phyloP scores from a whole-genome alignment of 2,888 invertebrate genomes.

The Rosalia funebris region DNA sequence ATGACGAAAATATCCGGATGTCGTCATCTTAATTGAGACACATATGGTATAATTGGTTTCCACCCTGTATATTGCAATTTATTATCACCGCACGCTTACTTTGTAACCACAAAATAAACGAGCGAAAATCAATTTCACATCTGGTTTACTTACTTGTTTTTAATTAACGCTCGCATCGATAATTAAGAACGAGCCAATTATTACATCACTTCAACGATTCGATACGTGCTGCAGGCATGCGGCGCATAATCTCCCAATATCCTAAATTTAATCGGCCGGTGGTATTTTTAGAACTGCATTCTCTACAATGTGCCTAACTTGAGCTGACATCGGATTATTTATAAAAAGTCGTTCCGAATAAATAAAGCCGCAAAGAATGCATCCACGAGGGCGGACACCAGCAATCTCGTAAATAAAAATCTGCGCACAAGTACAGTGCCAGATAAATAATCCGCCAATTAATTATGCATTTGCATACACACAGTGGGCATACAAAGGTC shows the following conservation, averaged over 20 bases:
- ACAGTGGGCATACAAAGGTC: background rate
- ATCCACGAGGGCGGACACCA: conserved; percentile 12
- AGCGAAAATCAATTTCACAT: too few species aligned
- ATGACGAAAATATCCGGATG: too few species aligned
- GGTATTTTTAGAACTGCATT: conserved; percentile 17
- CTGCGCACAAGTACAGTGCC: background rate
- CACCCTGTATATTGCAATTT: too few species aligned
- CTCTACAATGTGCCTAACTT: conserved; percentile 5
- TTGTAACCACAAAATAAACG: too few species aligned
- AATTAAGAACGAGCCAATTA: too few species aligned
- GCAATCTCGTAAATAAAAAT: conserved; percentile 10
- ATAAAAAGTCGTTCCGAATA: conserved; percentile 21
- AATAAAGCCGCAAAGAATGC: conserved; percentile 18
- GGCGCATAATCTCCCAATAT: background rate
- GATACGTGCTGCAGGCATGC: too few species aligned
- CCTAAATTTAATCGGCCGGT: conserved; percentile 7
- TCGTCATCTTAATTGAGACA: too few species aligned
- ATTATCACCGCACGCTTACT: too few species aligned
- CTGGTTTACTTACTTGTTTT: too few species aligned
- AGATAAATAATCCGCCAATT: background rate
- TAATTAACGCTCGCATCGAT: too few species aligned
- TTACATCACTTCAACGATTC: too few species aligned
- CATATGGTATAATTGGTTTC: too few species aligned
- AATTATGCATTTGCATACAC: background rate
- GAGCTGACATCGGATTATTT: conserved; percentile 19